These are phyloP conservation scores for Crocidura indochinensis DNA, from an alignment of 2,797 vertebrate genomes.

Conservation along the genomic window DNA sequence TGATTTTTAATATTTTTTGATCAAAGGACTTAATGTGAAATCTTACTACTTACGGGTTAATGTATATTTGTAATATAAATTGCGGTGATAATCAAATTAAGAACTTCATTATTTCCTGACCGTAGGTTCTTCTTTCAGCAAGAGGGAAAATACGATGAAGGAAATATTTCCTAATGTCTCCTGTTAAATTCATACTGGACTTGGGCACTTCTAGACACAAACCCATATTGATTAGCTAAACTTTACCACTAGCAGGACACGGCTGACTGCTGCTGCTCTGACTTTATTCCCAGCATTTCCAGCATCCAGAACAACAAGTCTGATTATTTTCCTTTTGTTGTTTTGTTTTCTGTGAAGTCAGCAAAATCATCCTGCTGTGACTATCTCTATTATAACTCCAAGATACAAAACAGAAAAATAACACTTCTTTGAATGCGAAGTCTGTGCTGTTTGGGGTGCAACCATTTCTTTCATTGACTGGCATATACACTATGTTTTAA, in stretches of 20 bases:
- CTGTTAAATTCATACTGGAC: neutral
- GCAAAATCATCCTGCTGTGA: conserved; percentile 76
- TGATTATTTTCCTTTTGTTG: conserved; percentile 75
- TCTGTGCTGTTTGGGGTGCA: conserved; percentile 39
- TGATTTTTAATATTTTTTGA: conserved; percentile 34
- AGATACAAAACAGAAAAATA: conserved; percentile 68
- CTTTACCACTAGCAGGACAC: neutral
- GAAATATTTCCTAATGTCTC: conserved; percentile 28
- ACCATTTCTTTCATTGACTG: conserved; percentile 53
- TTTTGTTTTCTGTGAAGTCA: conserved; percentile 78
- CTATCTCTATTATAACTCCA: conserved; percentile 58
- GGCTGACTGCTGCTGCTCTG: neutral
- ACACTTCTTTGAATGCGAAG: conserved; percentile 66
- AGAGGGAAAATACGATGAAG: neutral
- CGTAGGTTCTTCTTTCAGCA: neutral
- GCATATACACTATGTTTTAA: conserved; percentile 51
- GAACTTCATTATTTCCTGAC: conserved; percentile 28
- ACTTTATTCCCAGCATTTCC: conserved; percentile 67
- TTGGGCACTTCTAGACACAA: neutral
- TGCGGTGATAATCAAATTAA: conserved; percentile 9
- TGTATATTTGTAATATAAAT: conserved; percentile 38
- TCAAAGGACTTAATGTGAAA: conserved; percentile 6
- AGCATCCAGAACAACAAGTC: conserved; percentile 30
- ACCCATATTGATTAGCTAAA: conserved; percentile 58
- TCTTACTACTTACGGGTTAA: neutral